Conservation (phyloP, 2,113 vertebrate genomes). For the Ailuropoda melanoleuca region DNA sequence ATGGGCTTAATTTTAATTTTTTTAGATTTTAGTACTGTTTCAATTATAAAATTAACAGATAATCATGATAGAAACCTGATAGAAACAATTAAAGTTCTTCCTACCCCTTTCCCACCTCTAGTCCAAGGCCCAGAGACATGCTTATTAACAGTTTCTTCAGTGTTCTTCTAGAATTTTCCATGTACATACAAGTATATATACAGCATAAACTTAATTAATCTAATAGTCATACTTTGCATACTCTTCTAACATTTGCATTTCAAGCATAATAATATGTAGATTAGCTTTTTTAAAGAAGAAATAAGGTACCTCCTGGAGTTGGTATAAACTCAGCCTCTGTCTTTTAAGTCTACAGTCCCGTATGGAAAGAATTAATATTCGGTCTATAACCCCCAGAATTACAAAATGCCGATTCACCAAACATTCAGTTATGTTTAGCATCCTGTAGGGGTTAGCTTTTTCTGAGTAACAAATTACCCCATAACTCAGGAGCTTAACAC, state of each 20-base stretch:
- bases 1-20: background rate
- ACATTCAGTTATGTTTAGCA: background rate
- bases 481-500: constrained; percentile 24
- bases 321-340: constrained; percentile 1
- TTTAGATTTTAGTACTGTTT: constrained; percentile 21
- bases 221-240: constrained; percentile 6
- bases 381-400: constrained; percentile 9
- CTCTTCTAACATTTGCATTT: constrained; percentile 23
- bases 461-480: background rate
- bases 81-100: constrained; percentile 10
- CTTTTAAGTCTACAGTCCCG: constrained; percentile 40
- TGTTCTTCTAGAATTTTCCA: constrained; percentile 54
- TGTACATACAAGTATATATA: background rate
- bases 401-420: constrained; percentile 44
- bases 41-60: constrained; percentile 33
- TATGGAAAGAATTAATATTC: constrained; percentile 36
- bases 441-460: constrained; percentile 34
- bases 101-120: background rate
- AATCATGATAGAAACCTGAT: background rate
- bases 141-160: constrained; percentile 16
- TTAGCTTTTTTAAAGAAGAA: background rate
- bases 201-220: background rate
- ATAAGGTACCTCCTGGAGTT: background rate
- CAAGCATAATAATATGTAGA: constrained; percentile 27
- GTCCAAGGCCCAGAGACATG: background rate